A percentile compares a stretch with the other conserved stretches of the same genome.
Evolutionary conservation across 1,140 invertebrate species (phyloP).

Genomic region (Drosophila triauraria): DNA sequence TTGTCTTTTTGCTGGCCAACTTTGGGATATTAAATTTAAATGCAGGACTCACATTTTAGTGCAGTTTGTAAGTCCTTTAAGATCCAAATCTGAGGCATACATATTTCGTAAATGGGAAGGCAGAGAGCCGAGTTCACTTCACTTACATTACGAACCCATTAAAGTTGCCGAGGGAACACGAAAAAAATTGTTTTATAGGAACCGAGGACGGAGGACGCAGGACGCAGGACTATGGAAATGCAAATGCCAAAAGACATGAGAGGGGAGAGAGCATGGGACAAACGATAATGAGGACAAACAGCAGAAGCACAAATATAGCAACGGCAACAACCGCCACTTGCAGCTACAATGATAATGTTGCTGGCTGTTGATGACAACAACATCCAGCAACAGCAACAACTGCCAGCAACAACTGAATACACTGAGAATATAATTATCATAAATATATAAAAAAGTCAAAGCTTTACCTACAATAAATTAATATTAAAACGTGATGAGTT

Average conservation of each 20-base stretch:
- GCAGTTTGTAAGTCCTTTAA: constrained; percentile 38
- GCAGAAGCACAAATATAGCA: constrained; percentile 47
- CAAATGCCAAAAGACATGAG: constrained; percentile 75
- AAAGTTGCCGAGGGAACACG: constrained; percentile 68
- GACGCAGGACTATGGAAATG: constrained; percentile 43
- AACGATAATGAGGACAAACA: constrained; percentile 81
- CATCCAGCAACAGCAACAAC: constrained; percentile 32
- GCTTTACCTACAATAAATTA: not conserved
- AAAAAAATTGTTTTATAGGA: constrained; percentile 32
- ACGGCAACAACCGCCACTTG: constrained; percentile 58
- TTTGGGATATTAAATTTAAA: constrained; percentile 8
- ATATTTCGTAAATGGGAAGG: constrained; percentile 11
- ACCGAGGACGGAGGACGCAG: not conserved
- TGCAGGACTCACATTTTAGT: constrained; percentile 31
- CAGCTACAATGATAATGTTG: constrained; percentile 77
- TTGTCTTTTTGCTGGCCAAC: not conserved
- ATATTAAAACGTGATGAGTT: not conserved
- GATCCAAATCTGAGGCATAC: constrained; percentile 42
- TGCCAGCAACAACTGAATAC: constrained; percentile 15
- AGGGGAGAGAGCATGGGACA: constrained; percentile 58
- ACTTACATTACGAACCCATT: constrained; percentile 73
- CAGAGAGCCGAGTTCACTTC: constrained; percentile 46
- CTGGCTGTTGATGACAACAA: constrained; percentile 74
- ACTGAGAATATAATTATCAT: not conserved
- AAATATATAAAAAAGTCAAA: too few species aligned